These are phyloP conservation scores for Echinometra lucunter DNA, from an alignment of 53 echinoderm and acorn worm species.

Conservation along the genomic window DNA sequence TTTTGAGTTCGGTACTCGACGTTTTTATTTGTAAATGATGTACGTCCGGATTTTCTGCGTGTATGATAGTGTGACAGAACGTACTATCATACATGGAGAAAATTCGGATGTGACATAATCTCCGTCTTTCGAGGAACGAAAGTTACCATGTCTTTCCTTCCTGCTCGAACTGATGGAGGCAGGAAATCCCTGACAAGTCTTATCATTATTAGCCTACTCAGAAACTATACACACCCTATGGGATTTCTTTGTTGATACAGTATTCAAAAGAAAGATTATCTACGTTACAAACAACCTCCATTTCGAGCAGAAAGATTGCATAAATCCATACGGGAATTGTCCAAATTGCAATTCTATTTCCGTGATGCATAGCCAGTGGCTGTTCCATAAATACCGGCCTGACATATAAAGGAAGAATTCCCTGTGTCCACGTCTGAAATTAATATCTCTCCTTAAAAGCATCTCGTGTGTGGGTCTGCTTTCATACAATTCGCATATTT, in stretches of 20 bases:
- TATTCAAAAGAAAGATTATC: neutral
- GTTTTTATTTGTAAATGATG: too few relatives aligned
- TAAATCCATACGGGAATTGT: constrained; percentile 29
- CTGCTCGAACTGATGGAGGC: neutral
- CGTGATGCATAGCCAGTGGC: neutral
- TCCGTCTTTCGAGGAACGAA: neutral
- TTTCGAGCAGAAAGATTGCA: neutral
- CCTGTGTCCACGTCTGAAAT: neutral
- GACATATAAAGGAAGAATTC: neutral
- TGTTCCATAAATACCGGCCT: constrained; percentile 37
- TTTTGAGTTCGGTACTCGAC: too few relatives aligned
- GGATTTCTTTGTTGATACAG: constrained; percentile 8
- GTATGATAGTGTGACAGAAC: too few relatives aligned
- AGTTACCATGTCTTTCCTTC: neutral
- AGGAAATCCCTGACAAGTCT: neutral
- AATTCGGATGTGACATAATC: neutral
- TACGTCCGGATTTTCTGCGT: too few relatives aligned
- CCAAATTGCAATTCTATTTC: constrained; percentile 38
- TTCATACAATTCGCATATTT: too few relatives aligned
- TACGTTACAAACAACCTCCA: neutral
- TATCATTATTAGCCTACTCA: neutral
- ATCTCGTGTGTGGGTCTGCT: neutral
- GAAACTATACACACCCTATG: neutral
- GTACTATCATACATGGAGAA: neutral
- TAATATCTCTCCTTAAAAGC: neutral